Evolutionary conservation across 2,888 invertebrate species (phyloP), one percentile per base, ranked within the genome.

Genomic region (Gortyna flavago): DNA sequence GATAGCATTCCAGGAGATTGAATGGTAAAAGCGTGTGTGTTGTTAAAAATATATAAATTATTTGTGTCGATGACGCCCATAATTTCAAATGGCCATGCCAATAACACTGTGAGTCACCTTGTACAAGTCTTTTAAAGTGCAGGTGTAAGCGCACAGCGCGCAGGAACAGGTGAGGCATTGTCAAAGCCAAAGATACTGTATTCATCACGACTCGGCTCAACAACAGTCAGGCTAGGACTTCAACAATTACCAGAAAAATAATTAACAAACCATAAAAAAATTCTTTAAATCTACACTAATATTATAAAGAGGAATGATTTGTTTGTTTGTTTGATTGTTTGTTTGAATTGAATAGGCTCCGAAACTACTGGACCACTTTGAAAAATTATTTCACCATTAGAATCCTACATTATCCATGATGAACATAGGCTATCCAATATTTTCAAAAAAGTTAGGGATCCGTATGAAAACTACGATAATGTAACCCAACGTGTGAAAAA

Each of bases 1-100:
- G 75, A 80, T 85, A 84, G 57, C 70, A 68, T 80, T 62, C 71
- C 57, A 62, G 61, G 65, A 79, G 71, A 69, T 72, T 65, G 16
- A 59, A 62, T 66, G 41, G 66, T 73, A 74, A 61, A 70, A 65
- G 29, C 51, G 51, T 76, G 35, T 35, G 44, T 41, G 5, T 54
- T 54, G 29, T 64, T 57, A 54, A 64, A 75, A 77, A 61, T 16
- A 38, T 76, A 38, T 61, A 29, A 5, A 35, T 35, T 29, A 25
- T 66, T 38, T 59, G 21, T 75, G 44, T 75, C 18, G 11, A 59
- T 59, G 29, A 29, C 4, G 21, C 41, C 8, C 21, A 57, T 44
- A 72, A 44, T 44, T 48, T n/a, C 7, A 38, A 59, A 51, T 61
- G 13, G 18, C 57, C 13, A 29, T 29, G 35, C 6, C n/a, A 72